Evolutionary conservation across 2,797 vertebrate genomes (phyloP).

Genomic region (Chaunax sp.): DNA sequence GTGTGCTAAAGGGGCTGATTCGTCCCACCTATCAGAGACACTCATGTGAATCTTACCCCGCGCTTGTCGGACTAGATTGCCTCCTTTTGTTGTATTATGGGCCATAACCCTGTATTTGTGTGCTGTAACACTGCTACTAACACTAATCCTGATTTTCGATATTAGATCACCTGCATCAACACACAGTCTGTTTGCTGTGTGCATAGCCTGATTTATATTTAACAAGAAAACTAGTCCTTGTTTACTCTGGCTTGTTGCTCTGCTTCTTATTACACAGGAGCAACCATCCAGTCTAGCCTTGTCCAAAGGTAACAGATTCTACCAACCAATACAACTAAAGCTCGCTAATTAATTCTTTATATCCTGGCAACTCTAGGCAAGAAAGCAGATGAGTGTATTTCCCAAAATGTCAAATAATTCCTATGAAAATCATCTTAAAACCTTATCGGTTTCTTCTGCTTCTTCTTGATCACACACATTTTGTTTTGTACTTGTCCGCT

Average conservation of each 20-base stretch:
- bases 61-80: background rate
- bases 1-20: slow-evolving; percentile 17
- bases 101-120: background rate
- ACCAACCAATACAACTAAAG: background rate
- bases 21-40: slow-evolving; percentile 9
- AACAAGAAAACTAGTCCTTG: too few relatives aligned
- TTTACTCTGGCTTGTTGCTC: background rate
- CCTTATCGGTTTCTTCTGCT: background rate
- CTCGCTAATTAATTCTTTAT: background rate
- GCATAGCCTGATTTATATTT: too few relatives aligned
- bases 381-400: too few relatives aligned
- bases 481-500: background rate
- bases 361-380: background rate
- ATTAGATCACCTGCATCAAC: slow-evolving; percentile 1
- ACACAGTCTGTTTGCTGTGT: background rate
- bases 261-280: background rate
- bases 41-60: background rate
- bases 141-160: background rate
- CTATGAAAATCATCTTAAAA: too few relatives aligned
- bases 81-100: slow-evolving; percentile 9
- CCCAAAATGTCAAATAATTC: too few relatives aligned
- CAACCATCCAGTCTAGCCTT: background rate
- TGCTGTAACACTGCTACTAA: background rate
- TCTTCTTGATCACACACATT: background rate
- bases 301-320: background rate